Evolutionary conservation across 37 sponge, comb jelly and placozoan genomes (phyloP).

Genomic region (Theonella swinhoei): DNA sequence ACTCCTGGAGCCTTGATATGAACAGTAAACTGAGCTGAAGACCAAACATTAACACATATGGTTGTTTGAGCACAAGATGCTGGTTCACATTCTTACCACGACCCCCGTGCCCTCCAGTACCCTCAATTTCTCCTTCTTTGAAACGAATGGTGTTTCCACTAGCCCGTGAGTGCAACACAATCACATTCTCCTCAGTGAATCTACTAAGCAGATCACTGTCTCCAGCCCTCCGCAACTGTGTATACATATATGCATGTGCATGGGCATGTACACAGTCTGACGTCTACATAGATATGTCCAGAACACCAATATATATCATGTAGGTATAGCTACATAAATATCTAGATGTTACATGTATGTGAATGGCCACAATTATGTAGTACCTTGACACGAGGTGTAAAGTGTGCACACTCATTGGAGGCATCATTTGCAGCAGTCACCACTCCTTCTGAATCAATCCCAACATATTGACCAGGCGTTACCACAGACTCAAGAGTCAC

Average conservation of each 20-base stretch:
- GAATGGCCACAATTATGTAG: too few relatives aligned
- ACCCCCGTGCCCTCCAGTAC: not conserved
- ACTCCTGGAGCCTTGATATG: not conserved
- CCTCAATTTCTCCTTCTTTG: not conserved
- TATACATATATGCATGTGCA: not conserved
- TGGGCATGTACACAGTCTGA: not conserved
- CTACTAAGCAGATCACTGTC: not conserved
- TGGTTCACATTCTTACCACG: not conserved
- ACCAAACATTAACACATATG: not conserved
- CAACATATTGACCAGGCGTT: constrained; percentile 14
- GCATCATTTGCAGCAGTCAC: not conserved
- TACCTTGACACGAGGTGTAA: not conserved
- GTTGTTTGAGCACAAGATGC: not conserved
- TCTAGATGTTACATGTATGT: too few relatives aligned
- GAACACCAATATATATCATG: not conserved
- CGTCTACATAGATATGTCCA: not conserved
- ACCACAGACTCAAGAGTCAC: constrained; percentile 3
- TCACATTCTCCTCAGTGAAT: not conserved
- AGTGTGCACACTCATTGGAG: not conserved
- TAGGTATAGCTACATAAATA: not conserved
- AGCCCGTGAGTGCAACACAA: not conserved
- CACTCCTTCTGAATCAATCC: not conserved
- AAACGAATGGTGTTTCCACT: not conserved
- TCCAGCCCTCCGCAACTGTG: not conserved
- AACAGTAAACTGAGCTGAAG: constrained; percentile 3